Percentiles rank a stretch among this genome's conserved stretches.
phyloP scores from a whole-genome alignment of 2,888 invertebrate genomes.

The Busseola fusca region DNA sequence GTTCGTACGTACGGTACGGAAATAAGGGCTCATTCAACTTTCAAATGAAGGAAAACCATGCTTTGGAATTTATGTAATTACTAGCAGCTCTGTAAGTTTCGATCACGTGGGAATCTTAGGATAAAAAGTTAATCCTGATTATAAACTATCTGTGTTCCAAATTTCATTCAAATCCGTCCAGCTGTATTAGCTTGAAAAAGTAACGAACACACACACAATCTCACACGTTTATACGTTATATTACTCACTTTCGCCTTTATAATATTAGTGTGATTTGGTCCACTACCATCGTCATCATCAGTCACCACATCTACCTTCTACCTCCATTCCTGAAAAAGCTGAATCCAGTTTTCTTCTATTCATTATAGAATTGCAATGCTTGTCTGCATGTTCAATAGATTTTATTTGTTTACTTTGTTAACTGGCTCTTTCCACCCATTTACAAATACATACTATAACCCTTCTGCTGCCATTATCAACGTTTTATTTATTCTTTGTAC shows the following conservation, averaged over 20 bases:
- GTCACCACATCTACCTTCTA: not conserved
- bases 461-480: not conserved
- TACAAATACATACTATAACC: not conserved
- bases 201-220: no score
- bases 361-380: not conserved
- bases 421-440: not conserved
- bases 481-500: not conserved
- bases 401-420: not conserved
- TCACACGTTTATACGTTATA: no score
- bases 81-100: no score
- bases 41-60: no score
- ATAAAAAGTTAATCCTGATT: no score
- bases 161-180: no score
- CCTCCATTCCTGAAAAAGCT: no score
- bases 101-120: no score
- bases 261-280: not conserved
- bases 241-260: no score
- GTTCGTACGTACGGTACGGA: constrained; percentile 64
- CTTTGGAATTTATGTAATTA: not conserved
- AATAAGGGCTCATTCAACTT: constrained; percentile 1
- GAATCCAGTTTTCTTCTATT: not conserved
- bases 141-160: no score
- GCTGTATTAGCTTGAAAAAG: no score
- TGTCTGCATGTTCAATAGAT: not conserved
- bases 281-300: not conserved